A percentile compares a stretch with the other conserved stretches of the same genome.
Evolutionary conservation across 2,797 vertebrate species (phyloP).

Genomic region (Sebastes cheni): DNA sequence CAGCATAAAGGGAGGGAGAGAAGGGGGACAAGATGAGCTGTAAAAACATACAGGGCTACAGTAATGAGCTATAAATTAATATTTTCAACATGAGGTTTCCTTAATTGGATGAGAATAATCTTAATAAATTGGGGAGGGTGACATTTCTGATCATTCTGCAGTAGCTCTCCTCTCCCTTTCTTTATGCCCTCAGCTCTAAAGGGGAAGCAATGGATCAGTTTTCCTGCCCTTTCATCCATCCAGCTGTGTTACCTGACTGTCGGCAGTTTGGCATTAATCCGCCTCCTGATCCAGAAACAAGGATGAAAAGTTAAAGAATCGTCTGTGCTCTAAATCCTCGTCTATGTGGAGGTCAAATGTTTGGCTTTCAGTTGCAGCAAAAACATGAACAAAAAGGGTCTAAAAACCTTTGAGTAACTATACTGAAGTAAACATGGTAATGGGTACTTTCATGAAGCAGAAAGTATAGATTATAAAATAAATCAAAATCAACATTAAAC

Average conservation of each 20-base stretch:
- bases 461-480: background rate
- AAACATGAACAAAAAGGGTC: background rate
- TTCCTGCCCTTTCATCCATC: constrained; percentile 20
- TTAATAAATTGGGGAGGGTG: background rate
- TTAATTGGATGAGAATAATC: background rate
- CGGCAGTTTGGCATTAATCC: constrained; percentile 48
- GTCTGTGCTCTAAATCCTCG: background rate
- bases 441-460: background rate
- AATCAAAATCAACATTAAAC: background rate
- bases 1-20: constrained; percentile 31
- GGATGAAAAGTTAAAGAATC: constrained; percentile 34
- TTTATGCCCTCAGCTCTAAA: constrained; percentile 27
- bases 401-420: background rate
- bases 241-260: constrained; percentile 55
- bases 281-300: constrained; percentile 62
- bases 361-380: background rate
- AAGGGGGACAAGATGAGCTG: background rate
- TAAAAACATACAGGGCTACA: background rate
- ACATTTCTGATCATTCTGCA: background rate
- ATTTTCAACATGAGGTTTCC: background rate
- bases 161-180: constrained; percentile 18
- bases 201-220: background rate
- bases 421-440: background rate
- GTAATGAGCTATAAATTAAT: background rate
- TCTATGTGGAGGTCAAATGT: background rate